phyloP scores from a whole-genome alignment of 2,888 invertebrate genomes.

The Terebella lapidaria region DNA sequence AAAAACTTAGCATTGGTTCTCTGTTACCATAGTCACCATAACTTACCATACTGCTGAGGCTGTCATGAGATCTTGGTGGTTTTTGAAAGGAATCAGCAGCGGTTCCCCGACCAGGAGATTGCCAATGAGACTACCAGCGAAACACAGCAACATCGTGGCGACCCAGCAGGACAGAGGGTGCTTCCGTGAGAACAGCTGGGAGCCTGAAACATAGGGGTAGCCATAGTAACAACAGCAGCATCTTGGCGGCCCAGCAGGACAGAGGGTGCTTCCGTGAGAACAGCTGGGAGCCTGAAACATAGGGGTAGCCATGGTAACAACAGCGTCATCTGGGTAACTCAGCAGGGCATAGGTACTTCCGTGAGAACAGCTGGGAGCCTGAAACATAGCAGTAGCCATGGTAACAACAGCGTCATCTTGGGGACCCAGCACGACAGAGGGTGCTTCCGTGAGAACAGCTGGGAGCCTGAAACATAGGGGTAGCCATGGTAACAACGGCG shows the following conservation, averaged over 20 bases:
- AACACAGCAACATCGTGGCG: conserved; percentile 95
- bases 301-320: too few relatives aligned
- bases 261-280: conserved; percentile 96
- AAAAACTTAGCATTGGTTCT: too few relatives aligned
- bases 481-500: too few relatives aligned
- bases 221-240: too few relatives aligned
- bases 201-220: conserved; percentile 4
- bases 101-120: conserved; percentile 95
- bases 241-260: conserved; percentile 95
- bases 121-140: conserved; percentile 93
- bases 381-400: too few relatives aligned
- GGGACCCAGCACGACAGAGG: conserved; percentile 97
- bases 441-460: conserved; percentile 84
- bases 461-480: conserved; percentile 4
- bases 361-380: too few relatives aligned
- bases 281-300: conserved; percentile 6
- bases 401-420: conserved; percentile 93
- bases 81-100: conserved; percentile 88
- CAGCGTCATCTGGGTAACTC: too few relatives aligned
- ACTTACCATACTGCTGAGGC: conserved; percentile 89
- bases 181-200: conserved; percentile 75
- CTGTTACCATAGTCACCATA: too few relatives aligned
- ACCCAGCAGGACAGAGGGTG: conserved; percentile 97
- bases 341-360: too few relatives aligned
- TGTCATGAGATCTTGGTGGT: conserved; percentile 85